phyloP scores from a whole-genome alignment of 37 sponge, comb jelly and placozoan species.

The Eunapius fragilis region DNA sequence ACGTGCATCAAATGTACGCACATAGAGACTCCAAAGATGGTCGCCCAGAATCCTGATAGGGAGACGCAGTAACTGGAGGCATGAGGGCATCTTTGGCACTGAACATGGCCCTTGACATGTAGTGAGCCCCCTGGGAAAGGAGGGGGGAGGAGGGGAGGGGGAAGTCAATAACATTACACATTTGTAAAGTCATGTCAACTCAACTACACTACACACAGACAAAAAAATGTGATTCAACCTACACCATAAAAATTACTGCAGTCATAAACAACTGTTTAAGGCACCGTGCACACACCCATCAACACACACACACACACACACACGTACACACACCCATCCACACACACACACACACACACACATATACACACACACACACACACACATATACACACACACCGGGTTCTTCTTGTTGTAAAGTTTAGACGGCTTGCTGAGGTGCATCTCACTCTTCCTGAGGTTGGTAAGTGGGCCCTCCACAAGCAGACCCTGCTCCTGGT shows the following conservation, averaged over 20 bases:
- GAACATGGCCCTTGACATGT: constrained; percentile 85
- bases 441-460: constrained; percentile 87
- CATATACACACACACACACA: neutral
- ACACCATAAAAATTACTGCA: no score
- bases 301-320: neutral
- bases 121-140: constrained; percentile 89
- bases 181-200: neutral
- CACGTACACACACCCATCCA: constrained; percentile 14
- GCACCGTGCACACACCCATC: neutral
- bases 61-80: neutral
- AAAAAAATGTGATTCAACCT: neutral
- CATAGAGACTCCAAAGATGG: constrained; percentile 11
- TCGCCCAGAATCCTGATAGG: constrained; percentile 18
- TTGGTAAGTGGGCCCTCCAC: constrained; percentile 92
- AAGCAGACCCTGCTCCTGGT: constrained; percentile 78
- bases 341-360: neutral
- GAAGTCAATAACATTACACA: no score
- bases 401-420: constrained; percentile 85
- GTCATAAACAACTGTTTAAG: no score
- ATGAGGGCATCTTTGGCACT: constrained; percentile 66
- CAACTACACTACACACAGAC: neutral
- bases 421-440: constrained; percentile 87
- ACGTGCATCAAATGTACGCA: neutral
- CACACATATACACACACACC: constrained; percentile 17
- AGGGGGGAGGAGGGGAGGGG: no score